Evolutionary conservation across 2,113 vertebrate genomes (phyloP).

Genomic region (Tretioscincus oriximinensis): DNA sequence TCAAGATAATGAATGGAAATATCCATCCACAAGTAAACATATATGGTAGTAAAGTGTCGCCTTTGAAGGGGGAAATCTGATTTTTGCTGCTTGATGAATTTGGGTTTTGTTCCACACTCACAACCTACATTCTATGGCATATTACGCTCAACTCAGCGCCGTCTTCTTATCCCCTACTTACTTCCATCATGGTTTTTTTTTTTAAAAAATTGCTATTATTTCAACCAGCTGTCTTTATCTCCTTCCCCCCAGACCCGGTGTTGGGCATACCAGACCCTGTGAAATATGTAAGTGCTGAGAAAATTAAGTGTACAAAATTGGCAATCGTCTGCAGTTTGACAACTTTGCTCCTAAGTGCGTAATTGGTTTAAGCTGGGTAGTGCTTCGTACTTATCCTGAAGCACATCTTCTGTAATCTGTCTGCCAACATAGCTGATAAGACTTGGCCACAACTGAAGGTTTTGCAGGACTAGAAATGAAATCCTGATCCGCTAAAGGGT

Average conservation of each 20-base stretch:
- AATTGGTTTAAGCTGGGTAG: constrained; percentile 76
- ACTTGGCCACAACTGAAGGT: constrained; percentile 74
- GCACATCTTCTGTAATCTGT: constrained; percentile 75
- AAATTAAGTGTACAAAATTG: constrained; percentile 58
- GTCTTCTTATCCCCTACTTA: constrained; percentile 7
- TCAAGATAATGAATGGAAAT: constrained; percentile 51
- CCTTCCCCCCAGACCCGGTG: background rate
- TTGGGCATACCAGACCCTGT: background rate
- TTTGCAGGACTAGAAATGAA: constrained; percentile 76
- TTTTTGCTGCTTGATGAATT: background rate
- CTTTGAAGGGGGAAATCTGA: constrained; percentile 11
- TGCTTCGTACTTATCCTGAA: constrained; percentile 60
- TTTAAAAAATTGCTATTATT: background rate
- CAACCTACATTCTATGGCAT: background rate
- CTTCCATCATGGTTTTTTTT: background rate
- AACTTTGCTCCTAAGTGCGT: constrained; percentile 67
- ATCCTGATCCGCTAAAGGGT: constrained; percentile 84
- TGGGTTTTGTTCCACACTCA: background rate
- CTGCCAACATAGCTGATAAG: constrained; percentile 71
- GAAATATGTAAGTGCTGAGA: constrained; percentile 31
- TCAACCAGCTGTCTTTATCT: background rate
- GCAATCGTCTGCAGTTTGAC: constrained; percentile 65
- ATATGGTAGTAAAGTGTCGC: background rate
- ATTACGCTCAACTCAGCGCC: background rate
- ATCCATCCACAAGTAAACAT: constrained; percentile 23